Percentiles rank a stretch among this genome's conserved stretches.
Conservation (phyloP, 2,797 vertebrate species). For the Onychomys leucogaster region DNA sequence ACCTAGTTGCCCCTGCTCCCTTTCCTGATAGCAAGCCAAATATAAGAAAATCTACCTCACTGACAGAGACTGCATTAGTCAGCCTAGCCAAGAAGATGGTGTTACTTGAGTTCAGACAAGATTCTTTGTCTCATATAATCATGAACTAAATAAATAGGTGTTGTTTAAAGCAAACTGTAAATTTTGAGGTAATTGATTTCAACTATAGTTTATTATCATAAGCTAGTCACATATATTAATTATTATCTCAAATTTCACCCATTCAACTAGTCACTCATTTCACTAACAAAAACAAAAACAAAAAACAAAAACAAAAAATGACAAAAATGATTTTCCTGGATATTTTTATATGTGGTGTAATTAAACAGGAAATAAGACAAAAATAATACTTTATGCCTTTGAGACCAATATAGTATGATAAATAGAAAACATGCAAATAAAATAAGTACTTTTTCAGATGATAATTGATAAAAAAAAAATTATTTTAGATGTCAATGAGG, state of each 20-base stretch:
- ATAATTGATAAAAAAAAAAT: too few relatives aligned
- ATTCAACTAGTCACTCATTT: not conserved
- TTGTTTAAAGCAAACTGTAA: not conserved
- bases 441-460: not conserved
- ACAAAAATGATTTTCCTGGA: not conserved
- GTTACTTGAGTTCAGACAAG: constrained; percentile 12
- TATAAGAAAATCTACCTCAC: not conserved
- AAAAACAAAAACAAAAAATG: not conserved
- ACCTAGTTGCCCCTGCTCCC: not conserved
- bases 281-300: not conserved
- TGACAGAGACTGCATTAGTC: not conserved
- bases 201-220: not conserved
- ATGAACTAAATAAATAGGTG: not conserved
- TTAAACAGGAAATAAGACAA: too few relatives aligned
- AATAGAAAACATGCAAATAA: not conserved
- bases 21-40: not conserved
- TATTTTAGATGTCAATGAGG: not conserved
- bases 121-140: not conserved
- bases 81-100: not conserved
- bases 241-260: not conserved
- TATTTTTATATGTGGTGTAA: not conserved
- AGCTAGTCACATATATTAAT: not conserved
- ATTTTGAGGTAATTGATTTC: not conserved
- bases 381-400: too few relatives aligned
- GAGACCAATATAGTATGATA: not conserved